A percentile compares a stretch with the other conserved stretches of the same genome.
phyloP scores from a whole-genome alignment of 2,888 invertebrate genomes.

The Chesias legatella region DNA sequence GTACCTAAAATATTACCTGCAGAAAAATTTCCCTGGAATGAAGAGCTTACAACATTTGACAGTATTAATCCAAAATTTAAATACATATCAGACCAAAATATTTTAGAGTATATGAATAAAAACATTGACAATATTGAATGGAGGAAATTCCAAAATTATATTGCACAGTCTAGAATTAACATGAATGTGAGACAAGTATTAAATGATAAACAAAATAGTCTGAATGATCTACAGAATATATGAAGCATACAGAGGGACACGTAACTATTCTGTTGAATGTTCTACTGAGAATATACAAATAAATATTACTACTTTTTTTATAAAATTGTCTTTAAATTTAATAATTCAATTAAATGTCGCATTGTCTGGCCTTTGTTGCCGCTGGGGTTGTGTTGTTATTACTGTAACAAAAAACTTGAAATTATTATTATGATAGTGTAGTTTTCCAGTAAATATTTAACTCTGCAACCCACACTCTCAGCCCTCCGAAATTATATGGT shows the following conservation, averaged over 20 bases:
- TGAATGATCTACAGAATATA: conserved; percentile 51
- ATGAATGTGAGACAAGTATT: conserved; percentile 96
- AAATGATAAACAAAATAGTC: conserved; percentile 75
- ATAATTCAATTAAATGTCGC: conserved; percentile 12
- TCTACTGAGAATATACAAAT: conserved; percentile 16
- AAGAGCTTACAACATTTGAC: conserved; percentile 22
- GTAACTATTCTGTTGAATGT: conserved; percentile 33
- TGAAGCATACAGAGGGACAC: too few relatives aligned
- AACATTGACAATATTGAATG: conserved; percentile 60
- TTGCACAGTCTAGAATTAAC: conserved; percentile 90
- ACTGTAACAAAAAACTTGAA: conserved; percentile 43
- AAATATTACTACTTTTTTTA: conserved; percentile 30
- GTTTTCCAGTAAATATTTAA: too few relatives aligned
- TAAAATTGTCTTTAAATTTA: conserved; percentile 22
- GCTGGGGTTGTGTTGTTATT: conserved; percentile 53
- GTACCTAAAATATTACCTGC: conserved; percentile 90
- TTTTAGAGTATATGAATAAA: conserved; percentile 38
- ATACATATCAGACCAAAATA: conserved; percentile 40
- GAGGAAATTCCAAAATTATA: conserved; percentile 81
- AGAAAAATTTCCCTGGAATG: conserved; percentile 69
- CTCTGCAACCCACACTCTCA: too few relatives aligned
- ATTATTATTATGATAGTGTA: too few relatives aligned
- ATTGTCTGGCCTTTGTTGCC: conserved; percentile 26
- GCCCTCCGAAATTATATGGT: too few relatives aligned
- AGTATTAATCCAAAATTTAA: conserved; percentile 34